Base-by-base conservation (phyloP, 2,797 vertebrate species). In the Mormyrus hasselquistii region DNA sequence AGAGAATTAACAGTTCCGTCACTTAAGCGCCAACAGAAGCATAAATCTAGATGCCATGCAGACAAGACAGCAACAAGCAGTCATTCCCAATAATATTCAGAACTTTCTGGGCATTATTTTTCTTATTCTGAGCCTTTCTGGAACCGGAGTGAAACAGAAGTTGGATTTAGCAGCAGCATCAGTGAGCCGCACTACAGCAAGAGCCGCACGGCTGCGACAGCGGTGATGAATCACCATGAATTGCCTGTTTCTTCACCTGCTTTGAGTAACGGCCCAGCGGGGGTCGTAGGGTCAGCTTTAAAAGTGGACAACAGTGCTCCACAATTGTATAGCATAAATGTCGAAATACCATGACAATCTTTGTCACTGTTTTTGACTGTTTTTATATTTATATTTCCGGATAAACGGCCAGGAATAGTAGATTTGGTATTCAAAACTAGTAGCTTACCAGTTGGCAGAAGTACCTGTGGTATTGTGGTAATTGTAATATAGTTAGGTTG, bases 141-240 rank as follows among this genome's bases (percentile, higher is more conserved):
- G 52, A 44, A 52, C 41, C 53, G 62, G 12, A 87, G 47, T 62
- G 83, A 86, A 88, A 83, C 86, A 89, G 57, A 89, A 25, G 59
- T 7, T 62, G 59, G 7, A 62, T 59, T 89, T 76, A 38, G 44
- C 38, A 12, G 9, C 38, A 59, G 49, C 22, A 38, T 41, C 87
- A 44, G 79, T 47, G 89, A 69, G 69, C 41, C 50, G 50, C 47
- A 38, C 25, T 25, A 57, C 12, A 38, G 34, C 34, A 1, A 5
- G 12, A 41, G 34, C 10, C 5, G 1, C 52, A 4, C 52, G 4
- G 19, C 5, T 57, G 19, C 55, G 0, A 59, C n/a, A 22, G 57
- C 57, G 6, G 57, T 7, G 7, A 22, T 59, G 57, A 59, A 22
- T 59, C 73, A 44, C 73, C 16, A 44, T 44, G 38, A 79, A 44